Percentiles rank a stretch among this genome's conserved stretches.
Evolutionary conservation across 1,140 invertebrate genomes (phyloP).

Genomic region (Pseudomyrmex flavicornis): DNA sequence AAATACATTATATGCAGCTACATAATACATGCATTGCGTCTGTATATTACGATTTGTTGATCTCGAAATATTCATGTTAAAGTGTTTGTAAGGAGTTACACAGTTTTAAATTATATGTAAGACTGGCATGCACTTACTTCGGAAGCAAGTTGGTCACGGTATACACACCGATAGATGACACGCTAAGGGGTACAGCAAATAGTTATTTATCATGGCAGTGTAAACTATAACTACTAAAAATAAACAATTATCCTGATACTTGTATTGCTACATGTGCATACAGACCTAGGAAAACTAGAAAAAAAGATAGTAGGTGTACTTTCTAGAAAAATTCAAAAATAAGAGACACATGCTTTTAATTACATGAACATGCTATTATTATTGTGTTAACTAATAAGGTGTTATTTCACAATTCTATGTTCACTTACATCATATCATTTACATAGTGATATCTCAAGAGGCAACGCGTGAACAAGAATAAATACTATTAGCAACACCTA

Average conservation of each 20-base stretch:
- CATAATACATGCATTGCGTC: conserved; percentile 9
- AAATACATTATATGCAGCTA: background rate
- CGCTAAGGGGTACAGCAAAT: conserved; percentile 80
- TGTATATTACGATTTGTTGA: background rate
- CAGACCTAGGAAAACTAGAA: conserved; percentile 2
- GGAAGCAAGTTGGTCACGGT: conserved; percentile 79
- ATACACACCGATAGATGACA: conserved; percentile 80
- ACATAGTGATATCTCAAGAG: too few species aligned
- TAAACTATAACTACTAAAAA: conserved; percentile 65
- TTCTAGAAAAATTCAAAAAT: background rate
- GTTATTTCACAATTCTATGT: background rate
- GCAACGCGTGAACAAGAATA: background rate
- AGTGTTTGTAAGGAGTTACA: background rate
- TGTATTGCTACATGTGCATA: background rate
- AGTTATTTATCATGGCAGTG: conserved; percentile 71
- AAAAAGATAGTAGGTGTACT: conserved; percentile 12
- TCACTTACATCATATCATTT: background rate
- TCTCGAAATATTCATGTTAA: background rate
- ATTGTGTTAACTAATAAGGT: background rate
- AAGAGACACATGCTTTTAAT: conserved; percentile 43
- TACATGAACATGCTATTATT: conserved; percentile 31
- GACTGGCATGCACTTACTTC: conserved; percentile 85
- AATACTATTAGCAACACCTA: background rate
- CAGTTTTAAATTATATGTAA: conserved; percentile 4
- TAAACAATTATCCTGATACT: conserved; percentile 2